Evolutionary conservation across 1,140 invertebrate genomes (phyloP).

Genomic region (Euura saliciscinereae): DNA sequence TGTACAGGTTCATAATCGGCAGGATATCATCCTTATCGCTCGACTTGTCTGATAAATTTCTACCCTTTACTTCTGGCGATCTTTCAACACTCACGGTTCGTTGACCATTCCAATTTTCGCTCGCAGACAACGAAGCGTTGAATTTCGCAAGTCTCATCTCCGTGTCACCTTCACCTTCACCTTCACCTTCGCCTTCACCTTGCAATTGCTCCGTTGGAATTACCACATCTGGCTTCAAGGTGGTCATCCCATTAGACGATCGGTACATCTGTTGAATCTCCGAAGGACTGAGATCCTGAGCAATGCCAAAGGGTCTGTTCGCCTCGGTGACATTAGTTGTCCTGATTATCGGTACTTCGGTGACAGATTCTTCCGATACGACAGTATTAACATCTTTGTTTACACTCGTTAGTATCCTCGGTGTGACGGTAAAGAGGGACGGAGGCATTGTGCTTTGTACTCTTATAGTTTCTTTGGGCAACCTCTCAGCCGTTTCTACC

Average conservation of each 20-base stretch:
- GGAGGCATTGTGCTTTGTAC: slow-evolving; percentile 17
- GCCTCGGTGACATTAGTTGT: slow-evolving; percentile 11
- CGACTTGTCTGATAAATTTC: slow-evolving; percentile 48
- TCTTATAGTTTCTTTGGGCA: neutral
- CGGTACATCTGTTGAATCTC: slow-evolving; percentile 54
- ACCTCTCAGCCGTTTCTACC: neutral
- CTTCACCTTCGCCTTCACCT: neutral
- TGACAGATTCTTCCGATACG: slow-evolving; percentile 13
- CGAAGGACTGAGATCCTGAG: slow-evolving; percentile 43
- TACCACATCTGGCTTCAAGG: neutral
- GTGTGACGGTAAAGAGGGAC: slow-evolving; percentile 39
- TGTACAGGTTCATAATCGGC: slow-evolving; percentile 57
- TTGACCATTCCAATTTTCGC: neutral
- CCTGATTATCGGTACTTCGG: slow-evolving; percentile 2
- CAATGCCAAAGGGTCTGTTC: slow-evolving; percentile 30
- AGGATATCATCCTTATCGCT: slow-evolving; percentile 54
- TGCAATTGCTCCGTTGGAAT: neutral
- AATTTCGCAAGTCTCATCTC: neutral
- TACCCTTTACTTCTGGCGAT: slow-evolving; percentile 48
- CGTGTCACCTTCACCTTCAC: neutral
- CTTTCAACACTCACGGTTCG: slow-evolving; percentile 27
- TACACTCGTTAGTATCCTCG: slow-evolving; percentile 32
- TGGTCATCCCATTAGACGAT: slow-evolving; percentile 28
- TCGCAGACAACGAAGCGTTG: neutral
- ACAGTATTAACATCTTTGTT: slow-evolving; percentile 5